A percentile compares a stretch with the other conserved stretches of the same genome.
phyloP scores from a whole-genome alignment of 2,888 invertebrate species.

The Frankliniella fusca region DNA sequence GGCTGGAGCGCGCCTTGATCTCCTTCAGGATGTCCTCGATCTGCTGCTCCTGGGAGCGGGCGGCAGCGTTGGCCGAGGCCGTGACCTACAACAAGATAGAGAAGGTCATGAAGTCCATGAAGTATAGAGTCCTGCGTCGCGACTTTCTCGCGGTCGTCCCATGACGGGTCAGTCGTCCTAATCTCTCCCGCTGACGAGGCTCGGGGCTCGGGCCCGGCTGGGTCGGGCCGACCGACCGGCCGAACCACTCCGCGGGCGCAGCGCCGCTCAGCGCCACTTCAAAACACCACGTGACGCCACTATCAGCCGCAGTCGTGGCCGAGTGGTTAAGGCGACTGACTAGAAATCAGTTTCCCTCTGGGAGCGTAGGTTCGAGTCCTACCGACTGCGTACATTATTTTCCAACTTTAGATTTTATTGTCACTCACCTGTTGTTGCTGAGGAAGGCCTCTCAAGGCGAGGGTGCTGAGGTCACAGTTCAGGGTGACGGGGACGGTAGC shows the following conservation, averaged over 20 bases:
- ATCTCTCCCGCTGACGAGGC: too few relatives aligned
- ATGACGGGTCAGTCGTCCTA: too few relatives aligned
- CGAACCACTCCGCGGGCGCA: too few relatives aligned
- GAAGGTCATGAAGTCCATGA: background rate
- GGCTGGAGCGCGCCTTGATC: background rate
- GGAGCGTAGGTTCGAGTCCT: conserved; percentile 88
- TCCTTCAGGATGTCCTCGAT: background rate
- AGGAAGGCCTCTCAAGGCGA: background rate
- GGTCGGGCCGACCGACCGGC: too few relatives aligned
- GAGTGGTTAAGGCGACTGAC: conserved; percentile 42
- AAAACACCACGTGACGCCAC: background rate
- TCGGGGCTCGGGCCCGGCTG: too few relatives aligned
- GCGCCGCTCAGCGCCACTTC: too few relatives aligned
- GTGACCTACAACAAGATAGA: background rate
- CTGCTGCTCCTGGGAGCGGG: background rate
- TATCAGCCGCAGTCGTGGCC: conserved; percentile 40
- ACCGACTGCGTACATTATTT: conserved; percentile 64
- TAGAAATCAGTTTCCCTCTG: conserved; percentile 63
- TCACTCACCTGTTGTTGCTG: background rate
- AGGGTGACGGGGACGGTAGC: background rate
- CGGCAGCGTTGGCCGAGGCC: background rate
- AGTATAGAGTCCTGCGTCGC: too few relatives aligned
- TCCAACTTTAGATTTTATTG: background rate
- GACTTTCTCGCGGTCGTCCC: too few relatives aligned
- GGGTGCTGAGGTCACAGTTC: conserved; percentile 14